Conservation (phyloP, 2,113 vertebrate genomes). For the human (Homo sapiens) region GRCh38 chr3:62481501-62482000, state of each 20-base stretch:
- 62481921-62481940: constrained; percentile 95
- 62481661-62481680: constrained; percentile 98
- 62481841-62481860: constrained; percentile 99
- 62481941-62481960: constrained; percentile 85
- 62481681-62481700: constrained; percentile 90
- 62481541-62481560: constrained; percentile 79
- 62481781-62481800: constrained; percentile 99
- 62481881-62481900: constrained; percentile 99
- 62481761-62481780: constrained; percentile 99
- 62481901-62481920: constrained; percentile 98
- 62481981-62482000: constrained; percentile 80
- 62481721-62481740: constrained; percentile 99
- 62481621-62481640: constrained; percentile 83
- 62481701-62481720: constrained; percentile 99
- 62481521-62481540: constrained; percentile 81
- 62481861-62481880: constrained; percentile 98
- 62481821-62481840: constrained; percentile 99
- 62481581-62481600: constrained; percentile 84
- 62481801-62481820: constrained; percentile 99
- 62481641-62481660: constrained; percentile 88
- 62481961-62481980: constrained; percentile 83
- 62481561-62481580: constrained; percentile 85
- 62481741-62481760: constrained; percentile 99
- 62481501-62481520: constrained; percentile 83
- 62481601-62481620: constrained; percentile 87